Evolutionary conservation across 2,797 vertebrate genomes (phyloP), one percentile per base, ranked within the genome.

Genomic region (Orientallactaga sibirica): DNA sequence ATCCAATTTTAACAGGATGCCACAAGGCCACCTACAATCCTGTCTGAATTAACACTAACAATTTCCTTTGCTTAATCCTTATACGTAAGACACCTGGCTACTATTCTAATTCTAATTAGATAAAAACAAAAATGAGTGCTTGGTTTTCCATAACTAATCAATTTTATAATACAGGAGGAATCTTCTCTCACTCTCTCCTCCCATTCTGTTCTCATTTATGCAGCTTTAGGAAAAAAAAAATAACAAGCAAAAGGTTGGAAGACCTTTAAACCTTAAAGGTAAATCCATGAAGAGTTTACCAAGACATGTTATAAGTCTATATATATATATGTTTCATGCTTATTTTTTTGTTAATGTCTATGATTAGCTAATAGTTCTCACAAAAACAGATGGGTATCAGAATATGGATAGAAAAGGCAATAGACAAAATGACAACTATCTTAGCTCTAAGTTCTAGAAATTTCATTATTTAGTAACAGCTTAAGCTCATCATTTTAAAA

Each of bases 361-460:
- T 27, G 55, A 85, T 81, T 88, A 90, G 88, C 66, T 90, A 90
- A 82, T 62, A 83, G 25, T 85, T 92, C 67, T 91, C 83, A 93
- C 67, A 68, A 92, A 97, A 95, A 79, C 94, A 95, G 95, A 94
- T 93, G 86, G 70, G 22, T 80, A 90, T 91, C 88, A 81, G 92
- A 95, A 83, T 41, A 95, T 14, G 25, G 33, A 33, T 25, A 85
- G 37, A 70, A 92, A 92, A 92, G 29, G 12, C 73, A 92, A 86
- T 41, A 88, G 95, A 86, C 52, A 77, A 96, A 95, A 92, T 75
- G 67, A 66, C 88, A 93, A 74, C 62, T 90, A 81, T 74, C 33
- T 79, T 67, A 81, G 41, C 48, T 93, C 86, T 92, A 83, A 85
- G 91, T 92, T 91, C 67, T 64, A 88, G 5, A 24, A n/a, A 66